These are phyloP conservation scores for Mactra quadrangularis DNA, from an alignment of 1,140 invertebrate genomes.

Conservation along the genomic window DNA sequence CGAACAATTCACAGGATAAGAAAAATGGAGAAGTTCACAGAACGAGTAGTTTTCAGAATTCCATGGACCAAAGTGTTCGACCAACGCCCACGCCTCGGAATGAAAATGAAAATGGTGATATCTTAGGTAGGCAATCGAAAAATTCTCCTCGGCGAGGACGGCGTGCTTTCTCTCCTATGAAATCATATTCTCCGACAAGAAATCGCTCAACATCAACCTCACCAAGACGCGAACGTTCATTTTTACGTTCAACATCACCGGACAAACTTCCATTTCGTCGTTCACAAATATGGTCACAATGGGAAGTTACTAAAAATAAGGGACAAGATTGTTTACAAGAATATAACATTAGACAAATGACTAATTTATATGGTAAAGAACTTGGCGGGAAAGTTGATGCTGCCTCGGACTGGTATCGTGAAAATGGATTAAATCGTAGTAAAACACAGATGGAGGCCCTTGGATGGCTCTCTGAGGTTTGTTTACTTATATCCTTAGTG, in stretches of 20 bases:
- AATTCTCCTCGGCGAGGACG: slow-evolving; percentile 6
- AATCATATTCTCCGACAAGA: slow-evolving; percentile 49
- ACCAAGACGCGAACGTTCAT: slow-evolving; percentile 46
- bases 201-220: slow-evolving; percentile 36
- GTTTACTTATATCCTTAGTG: no score
- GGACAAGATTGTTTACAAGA: slow-evolving; percentile 55
- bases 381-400: slow-evolving; percentile 48
- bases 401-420: slow-evolving; percentile 49
- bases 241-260: slow-evolving; percentile 46
- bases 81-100: not conserved
- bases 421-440: slow-evolving; percentile 52
- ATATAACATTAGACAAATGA: slow-evolving; percentile 58
- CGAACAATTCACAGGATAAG: not conserved
- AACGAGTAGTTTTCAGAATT: slow-evolving; percentile 51
- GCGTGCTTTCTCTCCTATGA: not conserved
- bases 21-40: slow-evolving; percentile 16
- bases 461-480: slow-evolving; percentile 46
- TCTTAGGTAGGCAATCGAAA: slow-evolving; percentile 11
- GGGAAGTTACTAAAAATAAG: slow-evolving; percentile 43
- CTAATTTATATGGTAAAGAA: slow-evolving; percentile 46
- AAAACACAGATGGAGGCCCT: slow-evolving; percentile 51
- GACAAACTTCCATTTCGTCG: slow-evolving; percentile 53
- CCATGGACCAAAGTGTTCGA: slow-evolving; percentile 39
- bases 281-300: slow-evolving; percentile 48
- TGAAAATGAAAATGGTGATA: slow-evolving; percentile 33